Base-by-base conservation (phyloP, 2,797 vertebrate genomes). In the Masticophis lateralis region DNA sequence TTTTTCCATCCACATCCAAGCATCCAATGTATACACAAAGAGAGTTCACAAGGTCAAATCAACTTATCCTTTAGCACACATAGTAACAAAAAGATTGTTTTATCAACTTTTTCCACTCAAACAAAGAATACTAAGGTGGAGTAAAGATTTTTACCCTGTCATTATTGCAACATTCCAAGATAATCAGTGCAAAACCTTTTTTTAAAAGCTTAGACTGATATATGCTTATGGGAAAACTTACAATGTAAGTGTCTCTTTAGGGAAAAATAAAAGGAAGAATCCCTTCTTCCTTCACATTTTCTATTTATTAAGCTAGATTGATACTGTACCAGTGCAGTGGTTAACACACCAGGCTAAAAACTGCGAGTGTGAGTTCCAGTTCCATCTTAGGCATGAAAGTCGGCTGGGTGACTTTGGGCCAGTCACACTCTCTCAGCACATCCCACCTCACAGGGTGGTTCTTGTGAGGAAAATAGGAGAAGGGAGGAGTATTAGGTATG, bases 21-120 rank as follows among this genome's bases (percentile, higher is more conserved):
- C 5, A 61, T 28, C 37, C 79, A 57, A 25, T 60, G 25, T 16
- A 20, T n/a, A 89, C n/a, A 5, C 14, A 57, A 20, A 12, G 43
- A 8, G 51, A 32, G 28, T 53, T 37, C 92, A 55, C 22, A 43
- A 53, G 60, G n/a, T 56, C 86, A 92, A 25, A 87, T 32, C 43
- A 83, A 51, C 56, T 88, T 28, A 9, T 83, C 83, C 18, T 66
- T 87, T 32, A 74, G 56, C 53, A 93, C 51, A 66, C 60, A 51
- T 37, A 90, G 37, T n/a, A 83, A 90, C n/a, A 93, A 92, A 87
- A 93, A 83, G 32, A 43, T 27, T 55, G 25, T 43, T 86, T n/a
- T 43, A 60, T 57, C 88, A 93, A 55, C 32, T 66, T 74, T 88
- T 57, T n/a, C 88, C 51, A 56, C 22, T 89, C 87, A 79, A 60